phyloP scores from a whole-genome alignment of 2,797 vertebrate species.

The Sebastes matsubarae region DNA sequence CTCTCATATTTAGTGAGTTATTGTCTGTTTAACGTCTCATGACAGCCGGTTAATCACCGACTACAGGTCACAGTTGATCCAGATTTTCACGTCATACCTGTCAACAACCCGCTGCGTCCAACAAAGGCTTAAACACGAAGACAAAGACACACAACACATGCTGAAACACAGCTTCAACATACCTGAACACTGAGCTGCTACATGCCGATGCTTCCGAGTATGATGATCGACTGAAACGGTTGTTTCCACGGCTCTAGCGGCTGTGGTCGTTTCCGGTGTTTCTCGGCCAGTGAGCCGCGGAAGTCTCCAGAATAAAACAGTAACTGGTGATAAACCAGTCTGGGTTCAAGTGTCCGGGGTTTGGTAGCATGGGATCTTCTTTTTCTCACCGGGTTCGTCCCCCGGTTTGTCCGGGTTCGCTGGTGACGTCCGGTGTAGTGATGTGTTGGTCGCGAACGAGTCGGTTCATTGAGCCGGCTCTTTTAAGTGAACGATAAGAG shows the following conservation, averaged over 20 bases:
- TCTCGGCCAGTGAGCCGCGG: too few species aligned
- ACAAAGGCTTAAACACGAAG: neutral
- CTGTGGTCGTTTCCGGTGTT: neutral
- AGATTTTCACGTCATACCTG: neutral
- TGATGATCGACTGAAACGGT: neutral
- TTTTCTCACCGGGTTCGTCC: too few species aligned
- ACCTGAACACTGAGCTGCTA: slow-evolving; percentile 38
- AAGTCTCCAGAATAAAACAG: too few species aligned
- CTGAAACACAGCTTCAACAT: neutral
- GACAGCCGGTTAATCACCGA: neutral
- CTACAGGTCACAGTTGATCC: neutral
- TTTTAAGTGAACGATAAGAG: too few species aligned
- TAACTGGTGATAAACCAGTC: too few species aligned
- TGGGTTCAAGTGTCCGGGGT: too few species aligned
- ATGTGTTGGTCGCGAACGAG: too few species aligned
- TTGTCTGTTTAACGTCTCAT: neutral
- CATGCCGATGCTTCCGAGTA: slow-evolving; percentile 17
- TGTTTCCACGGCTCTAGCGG: slow-evolving; percentile 2
- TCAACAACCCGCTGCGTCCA: neutral
- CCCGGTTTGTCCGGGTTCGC: too few species aligned
- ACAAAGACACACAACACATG: neutral
- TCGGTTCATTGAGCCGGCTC: too few species aligned
- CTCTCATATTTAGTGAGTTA: neutral
- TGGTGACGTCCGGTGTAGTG: too few species aligned
- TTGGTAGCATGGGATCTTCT: too few species aligned